A percentile compares a stretch with the other conserved stretches of the same genome.
Conservation (phyloP, 2,113 vertebrate species). For the Mus spicilegus region DNA sequence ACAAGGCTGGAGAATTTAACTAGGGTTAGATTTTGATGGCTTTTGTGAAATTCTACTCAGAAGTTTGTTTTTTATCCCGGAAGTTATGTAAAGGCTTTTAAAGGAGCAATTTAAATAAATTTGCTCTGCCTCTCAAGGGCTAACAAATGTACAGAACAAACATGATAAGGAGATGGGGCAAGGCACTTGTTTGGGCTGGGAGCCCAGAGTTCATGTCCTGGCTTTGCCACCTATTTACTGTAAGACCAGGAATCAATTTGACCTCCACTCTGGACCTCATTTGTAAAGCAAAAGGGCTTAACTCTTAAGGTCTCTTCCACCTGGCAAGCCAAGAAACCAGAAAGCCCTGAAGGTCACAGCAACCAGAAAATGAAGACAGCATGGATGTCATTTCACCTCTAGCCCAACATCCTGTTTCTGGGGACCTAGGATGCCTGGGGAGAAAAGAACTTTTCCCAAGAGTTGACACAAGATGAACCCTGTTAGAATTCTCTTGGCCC, state of each 20-base stretch:
- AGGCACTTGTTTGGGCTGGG: background rate
- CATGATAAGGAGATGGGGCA: background rate
- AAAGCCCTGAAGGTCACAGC: background rate
- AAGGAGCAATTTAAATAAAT: background rate
- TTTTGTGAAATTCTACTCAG: background rate
- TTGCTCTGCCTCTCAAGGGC: background rate
- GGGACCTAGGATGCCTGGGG: background rate
- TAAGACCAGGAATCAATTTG: slow-evolving; percentile 19
- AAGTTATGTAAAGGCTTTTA: background rate
- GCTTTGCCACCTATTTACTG: slow-evolving; percentile 24
- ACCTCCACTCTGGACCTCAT: background rate
- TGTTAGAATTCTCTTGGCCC: slow-evolving; percentile 71
- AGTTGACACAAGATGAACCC: slow-evolving; percentile 63
- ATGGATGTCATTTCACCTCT: slow-evolving; percentile 52
- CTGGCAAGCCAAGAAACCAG: slow-evolving; percentile 29
- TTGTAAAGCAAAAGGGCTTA: slow-evolving; percentile 33
- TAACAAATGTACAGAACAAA: background rate
- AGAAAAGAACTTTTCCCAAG: slow-evolving; percentile 9
- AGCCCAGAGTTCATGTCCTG: background rate
- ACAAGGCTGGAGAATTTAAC: background rate
- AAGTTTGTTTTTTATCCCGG: background rate
- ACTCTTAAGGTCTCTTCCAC: background rate
- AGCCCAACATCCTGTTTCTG: background rate
- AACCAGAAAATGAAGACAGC: background rate
- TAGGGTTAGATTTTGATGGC: background rate